Conservation (phyloP, 2,888 invertebrate genomes). For the Drosophila subsilvestris region DNA sequence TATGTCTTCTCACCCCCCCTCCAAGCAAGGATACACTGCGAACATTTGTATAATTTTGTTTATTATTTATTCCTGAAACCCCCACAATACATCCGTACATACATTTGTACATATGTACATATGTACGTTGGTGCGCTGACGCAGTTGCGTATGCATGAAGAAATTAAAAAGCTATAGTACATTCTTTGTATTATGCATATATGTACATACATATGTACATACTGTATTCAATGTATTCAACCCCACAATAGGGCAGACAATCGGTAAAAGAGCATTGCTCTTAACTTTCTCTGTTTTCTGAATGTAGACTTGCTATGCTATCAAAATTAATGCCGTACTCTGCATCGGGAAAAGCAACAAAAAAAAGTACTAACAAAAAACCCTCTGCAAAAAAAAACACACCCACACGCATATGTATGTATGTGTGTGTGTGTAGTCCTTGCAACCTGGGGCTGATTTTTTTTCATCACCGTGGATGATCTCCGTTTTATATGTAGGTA, state of each 20-base stretch:
- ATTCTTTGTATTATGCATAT: background rate
- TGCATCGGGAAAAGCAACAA: constrained; percentile 8
- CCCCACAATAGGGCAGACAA: background rate
- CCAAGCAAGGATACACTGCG: too few species aligned
- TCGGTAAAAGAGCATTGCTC: background rate
- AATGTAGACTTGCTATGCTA: background rate
- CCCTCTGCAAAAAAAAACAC: constrained; percentile 17
- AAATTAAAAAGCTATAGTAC: background rate
- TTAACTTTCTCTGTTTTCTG: background rate
- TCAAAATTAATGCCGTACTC: background rate
- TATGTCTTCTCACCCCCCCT: too few species aligned
- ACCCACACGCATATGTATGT: constrained; percentile 1
- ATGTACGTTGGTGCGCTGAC: too few species aligned
- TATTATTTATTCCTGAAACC: background rate
- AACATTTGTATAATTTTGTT: background rate
- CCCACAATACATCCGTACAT: too few species aligned
- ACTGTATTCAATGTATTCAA: background rate
- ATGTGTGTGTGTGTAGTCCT: background rate
- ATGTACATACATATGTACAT: background rate
- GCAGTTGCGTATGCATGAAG: background rate
- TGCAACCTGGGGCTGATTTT: background rate
- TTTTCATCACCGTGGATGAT: constrained; percentile 64
- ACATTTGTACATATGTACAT: too few species aligned
- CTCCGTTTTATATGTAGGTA: constrained; percentile 55
- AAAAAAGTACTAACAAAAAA: constrained; percentile 22